Percentiles rank a stretch among this genome's conserved stretches.
These are phyloP conservation scores for Tor tambroides DNA, from an alignment of 2,113 vertebrate genomes.

Conservation along the genomic window DNA sequence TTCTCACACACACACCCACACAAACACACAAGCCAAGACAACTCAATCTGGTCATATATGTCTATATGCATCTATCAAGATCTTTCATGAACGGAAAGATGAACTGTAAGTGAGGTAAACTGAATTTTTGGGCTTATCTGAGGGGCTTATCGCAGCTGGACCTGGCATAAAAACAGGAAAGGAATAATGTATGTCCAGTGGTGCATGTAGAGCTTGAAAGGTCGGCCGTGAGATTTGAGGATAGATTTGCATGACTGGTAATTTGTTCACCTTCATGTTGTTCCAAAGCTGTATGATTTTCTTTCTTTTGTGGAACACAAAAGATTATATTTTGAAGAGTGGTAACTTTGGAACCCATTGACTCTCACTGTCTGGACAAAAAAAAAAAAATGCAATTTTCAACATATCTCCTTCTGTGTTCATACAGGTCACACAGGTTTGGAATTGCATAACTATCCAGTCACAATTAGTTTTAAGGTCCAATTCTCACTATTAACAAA, in stretches of 20 bases:
- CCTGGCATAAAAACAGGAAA: conserved; percentile 41
- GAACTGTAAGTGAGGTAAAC: neutral
- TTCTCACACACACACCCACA: conserved; percentile 50
- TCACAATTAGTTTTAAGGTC: no score
- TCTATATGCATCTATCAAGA: neutral
- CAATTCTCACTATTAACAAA: no score
- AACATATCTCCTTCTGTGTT: no score
- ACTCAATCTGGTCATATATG: neutral
- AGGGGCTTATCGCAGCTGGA: conserved; percentile 27
- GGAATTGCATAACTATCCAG: no score
- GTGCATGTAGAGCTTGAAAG: conserved; percentile 44
- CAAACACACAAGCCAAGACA: neutral
- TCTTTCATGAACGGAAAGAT: neutral
- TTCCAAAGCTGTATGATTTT: neutral
- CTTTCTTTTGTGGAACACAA: neutral
- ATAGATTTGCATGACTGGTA: conserved; percentile 17
- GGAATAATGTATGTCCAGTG: conserved; percentile 31
- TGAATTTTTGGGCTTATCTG: conserved; percentile 28
- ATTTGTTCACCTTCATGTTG: neutral
- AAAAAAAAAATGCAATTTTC: no score
- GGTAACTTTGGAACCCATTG: no score
- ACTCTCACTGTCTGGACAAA: no score
- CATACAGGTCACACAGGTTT: no score
- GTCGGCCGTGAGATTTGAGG: conserved; percentile 29
- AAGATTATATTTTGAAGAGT: neutral